These are phyloP conservation scores for Ridgeia piscesae DNA, from an alignment of 1,140 invertebrate species.

Conservation along the genomic window DNA sequence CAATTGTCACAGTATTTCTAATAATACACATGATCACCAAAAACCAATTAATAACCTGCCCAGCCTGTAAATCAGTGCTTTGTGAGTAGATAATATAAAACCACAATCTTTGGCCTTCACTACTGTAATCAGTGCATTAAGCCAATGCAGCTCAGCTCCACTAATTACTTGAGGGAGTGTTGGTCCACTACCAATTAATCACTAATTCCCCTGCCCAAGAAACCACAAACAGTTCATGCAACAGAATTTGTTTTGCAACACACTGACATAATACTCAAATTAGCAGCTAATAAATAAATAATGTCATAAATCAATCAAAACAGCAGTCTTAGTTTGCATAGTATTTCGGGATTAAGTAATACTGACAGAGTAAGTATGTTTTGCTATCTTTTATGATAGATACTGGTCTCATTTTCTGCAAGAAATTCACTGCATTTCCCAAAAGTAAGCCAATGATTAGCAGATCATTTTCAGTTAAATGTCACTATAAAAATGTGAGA, in stretches of 20 bases:
- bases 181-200: not conserved
- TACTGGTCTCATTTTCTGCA: no score
- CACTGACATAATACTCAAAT: not conserved
- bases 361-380: no score
- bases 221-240: not conserved
- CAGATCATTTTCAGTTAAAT: not conserved
- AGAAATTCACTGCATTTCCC: not conserved
- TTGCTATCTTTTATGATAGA: no score
- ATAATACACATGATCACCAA: not conserved
- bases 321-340: no score
- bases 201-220: not conserved
- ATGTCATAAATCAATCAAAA: not conserved
- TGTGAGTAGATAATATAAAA: not conserved
- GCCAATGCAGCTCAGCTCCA: not conserved
- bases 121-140: not conserved
- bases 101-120: not conserved
- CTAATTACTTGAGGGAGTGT: not conserved
- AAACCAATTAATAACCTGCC: not conserved
- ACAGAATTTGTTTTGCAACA: not conserved
- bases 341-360: no score
- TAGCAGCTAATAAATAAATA: not conserved
- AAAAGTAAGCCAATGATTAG: not conserved
- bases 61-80: not conserved
- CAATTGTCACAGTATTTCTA: not conserved
- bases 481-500: no score